Evolutionary conservation across 2,113 vertebrate species (phyloP).

Genomic region (Mus pahari): DNA sequence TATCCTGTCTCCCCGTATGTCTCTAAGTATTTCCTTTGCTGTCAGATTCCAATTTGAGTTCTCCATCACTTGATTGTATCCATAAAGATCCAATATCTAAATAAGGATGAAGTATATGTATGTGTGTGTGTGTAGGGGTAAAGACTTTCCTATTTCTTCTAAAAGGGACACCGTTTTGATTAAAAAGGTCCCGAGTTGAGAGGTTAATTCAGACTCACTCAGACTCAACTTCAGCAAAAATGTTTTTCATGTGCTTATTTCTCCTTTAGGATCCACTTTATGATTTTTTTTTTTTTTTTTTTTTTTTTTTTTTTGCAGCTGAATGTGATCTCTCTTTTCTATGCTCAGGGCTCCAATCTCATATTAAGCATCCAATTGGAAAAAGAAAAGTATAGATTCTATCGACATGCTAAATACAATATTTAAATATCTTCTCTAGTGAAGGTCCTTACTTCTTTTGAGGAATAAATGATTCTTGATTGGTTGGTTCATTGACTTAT

Average conservation of each 20-base stretch:
- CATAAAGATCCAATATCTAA: slow-evolving; percentile 35
- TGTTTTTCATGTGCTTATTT: neutral
- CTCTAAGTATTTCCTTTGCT: neutral
- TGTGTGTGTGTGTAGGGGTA: neutral
- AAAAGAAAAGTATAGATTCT: no score
- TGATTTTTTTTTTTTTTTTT: neutral
- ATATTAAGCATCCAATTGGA: neutral
- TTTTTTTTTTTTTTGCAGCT: neutral
- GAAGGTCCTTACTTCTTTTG: slow-evolving; percentile 34
- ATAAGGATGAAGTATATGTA: neutral
- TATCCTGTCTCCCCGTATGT: neutral
- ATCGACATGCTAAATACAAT: slow-evolving; percentile 49
- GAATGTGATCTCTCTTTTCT: neutral
- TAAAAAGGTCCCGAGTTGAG: neutral
- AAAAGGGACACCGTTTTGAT: neutral
- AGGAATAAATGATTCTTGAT: slow-evolving; percentile 58
- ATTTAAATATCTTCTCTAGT: slow-evolving; percentile 48
- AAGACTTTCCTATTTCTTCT: neutral
- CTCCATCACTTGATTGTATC: neutral
- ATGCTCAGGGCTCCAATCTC: neutral
- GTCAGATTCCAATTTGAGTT: neutral
- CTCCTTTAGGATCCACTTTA: neutral
- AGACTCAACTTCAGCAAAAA: neutral
- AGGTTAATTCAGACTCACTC: neutral
- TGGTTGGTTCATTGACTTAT: slow-evolving; percentile 37